Evolutionary conservation across 1,140 invertebrate genomes (phyloP).

Genomic region (Solenopsis fugax): DNA sequence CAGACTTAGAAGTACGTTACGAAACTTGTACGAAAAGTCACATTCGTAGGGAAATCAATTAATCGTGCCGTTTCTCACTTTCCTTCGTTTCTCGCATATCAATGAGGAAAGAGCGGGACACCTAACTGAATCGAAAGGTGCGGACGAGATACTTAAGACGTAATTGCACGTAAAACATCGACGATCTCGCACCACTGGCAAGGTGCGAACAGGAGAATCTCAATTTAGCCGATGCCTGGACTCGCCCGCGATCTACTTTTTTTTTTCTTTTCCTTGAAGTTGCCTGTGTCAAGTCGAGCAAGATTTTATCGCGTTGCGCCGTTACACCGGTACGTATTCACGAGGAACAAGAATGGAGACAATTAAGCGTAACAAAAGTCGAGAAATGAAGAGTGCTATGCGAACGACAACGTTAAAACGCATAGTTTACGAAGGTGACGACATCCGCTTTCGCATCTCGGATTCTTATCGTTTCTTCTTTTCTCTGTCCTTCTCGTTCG

Average conservation of each 20-base stretch:
- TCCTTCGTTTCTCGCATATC: slow-evolving; percentile 72
- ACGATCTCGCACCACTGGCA: slow-evolving; percentile 11
- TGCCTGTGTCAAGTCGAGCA: background rate
- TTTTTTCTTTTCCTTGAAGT: background rate
- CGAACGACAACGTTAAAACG: slow-evolving; percentile 23
- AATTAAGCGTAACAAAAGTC: slow-evolving; percentile 36
- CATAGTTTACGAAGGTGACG: slow-evolving; percentile 38
- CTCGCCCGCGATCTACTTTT: background rate
- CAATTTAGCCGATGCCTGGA: slow-evolving; percentile 42
- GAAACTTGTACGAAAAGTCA: slow-evolving; percentile 76
- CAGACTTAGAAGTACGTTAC: slow-evolving; percentile 62
- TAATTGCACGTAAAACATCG: slow-evolving; percentile 47
- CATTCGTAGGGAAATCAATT: slow-evolving; percentile 78
- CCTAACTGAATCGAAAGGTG: background rate
- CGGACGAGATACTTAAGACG: slow-evolving; percentile 21
- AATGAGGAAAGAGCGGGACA: slow-evolving; percentile 67
- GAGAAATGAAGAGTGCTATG: slow-evolving; percentile 12
- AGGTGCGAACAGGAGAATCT: slow-evolving; percentile 52
- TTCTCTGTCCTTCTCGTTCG: background rate
- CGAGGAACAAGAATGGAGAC: slow-evolving; percentile 19
- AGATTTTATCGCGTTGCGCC: slow-evolving; percentile 37
- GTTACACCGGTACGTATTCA: slow-evolving; percentile 2
- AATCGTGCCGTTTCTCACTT: slow-evolving; percentile 56
- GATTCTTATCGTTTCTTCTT: background rate
- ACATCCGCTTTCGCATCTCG: background rate